Conservation (phyloP, 2,888 invertebrate species). For the Hydrotaea cyrtoneurina region DNA sequence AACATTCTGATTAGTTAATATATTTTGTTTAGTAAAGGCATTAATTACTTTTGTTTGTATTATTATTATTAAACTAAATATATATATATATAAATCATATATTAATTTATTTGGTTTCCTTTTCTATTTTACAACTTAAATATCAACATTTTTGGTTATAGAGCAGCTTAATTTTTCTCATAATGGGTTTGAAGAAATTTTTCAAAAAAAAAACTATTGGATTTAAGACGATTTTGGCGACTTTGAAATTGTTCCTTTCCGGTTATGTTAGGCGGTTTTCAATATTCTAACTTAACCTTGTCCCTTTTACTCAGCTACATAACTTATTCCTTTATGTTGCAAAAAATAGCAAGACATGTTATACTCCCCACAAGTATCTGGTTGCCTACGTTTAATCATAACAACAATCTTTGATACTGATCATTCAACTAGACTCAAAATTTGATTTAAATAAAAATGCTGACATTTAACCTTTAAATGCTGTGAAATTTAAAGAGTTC, state of each 20-base stretch:
- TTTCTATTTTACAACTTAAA: constrained; percentile 33
- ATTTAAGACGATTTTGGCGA: background rate
- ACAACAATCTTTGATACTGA: too few species aligned
- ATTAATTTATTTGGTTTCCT: background rate
- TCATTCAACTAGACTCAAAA: too few species aligned
- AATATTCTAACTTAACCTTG: too few species aligned
- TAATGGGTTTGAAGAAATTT: background rate
- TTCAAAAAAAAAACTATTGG: background rate
- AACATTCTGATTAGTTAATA: constrained; percentile 37
- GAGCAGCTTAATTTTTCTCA: background rate
- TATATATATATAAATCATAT: background rate
- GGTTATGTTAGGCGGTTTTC: too few species aligned
- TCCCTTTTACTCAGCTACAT: too few species aligned
- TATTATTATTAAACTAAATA: background rate
- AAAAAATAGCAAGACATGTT: too few species aligned
- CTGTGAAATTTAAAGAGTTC: too few species aligned
- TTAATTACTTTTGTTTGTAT: constrained; percentile 10
- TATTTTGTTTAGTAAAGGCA: constrained; percentile 46
- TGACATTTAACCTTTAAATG: too few species aligned
- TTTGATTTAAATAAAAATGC: too few species aligned
- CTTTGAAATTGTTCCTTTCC: background rate
- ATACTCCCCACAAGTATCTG: too few species aligned
- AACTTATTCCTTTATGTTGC: too few species aligned
- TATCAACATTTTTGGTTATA: constrained; percentile 13
- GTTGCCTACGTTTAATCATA: too few species aligned